These are phyloP conservation scores for Agriopis leucophaearia DNA, from an alignment of 2,888 invertebrate species.

Conservation along the genomic window DNA sequence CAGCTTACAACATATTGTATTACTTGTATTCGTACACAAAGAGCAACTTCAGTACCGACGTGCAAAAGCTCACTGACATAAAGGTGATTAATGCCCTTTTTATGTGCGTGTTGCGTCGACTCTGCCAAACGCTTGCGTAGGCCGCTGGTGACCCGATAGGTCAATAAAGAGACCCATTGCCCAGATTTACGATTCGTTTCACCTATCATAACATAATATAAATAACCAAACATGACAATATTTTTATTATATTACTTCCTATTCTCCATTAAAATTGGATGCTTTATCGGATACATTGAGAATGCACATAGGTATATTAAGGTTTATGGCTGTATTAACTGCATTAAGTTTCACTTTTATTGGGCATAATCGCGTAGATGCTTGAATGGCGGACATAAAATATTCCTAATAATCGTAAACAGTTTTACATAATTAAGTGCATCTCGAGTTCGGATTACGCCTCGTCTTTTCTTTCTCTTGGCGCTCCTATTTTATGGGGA, in stretches of 20 bases:
- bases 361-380: conserved; percentile 33
- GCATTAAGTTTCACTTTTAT: conserved; percentile 48
- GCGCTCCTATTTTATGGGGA: conserved; percentile 14
- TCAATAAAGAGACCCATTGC: conserved; percentile 43
- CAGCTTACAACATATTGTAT: background rate
- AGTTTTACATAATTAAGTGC: conserved; percentile 36
- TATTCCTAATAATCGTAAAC: conserved; percentile 36
- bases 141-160: conserved; percentile 35
- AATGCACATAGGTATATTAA: conserved; percentile 39
- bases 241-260: conserved; percentile 34
- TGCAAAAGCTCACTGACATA: conserved; percentile 16
- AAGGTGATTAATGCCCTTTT: conserved; percentile 25
- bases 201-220: conserved; percentile 42
- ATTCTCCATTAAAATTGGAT: conserved; percentile 30
- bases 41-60: conserved; percentile 14
- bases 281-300: conserved; percentile 38
- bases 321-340: conserved; percentile 44
- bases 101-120: conserved; percentile 21
- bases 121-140: conserved; percentile 27
- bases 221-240: conserved; percentile 41
- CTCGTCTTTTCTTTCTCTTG: conserved; percentile 11
- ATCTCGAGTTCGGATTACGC: conserved; percentile 26
- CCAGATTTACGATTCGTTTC: conserved; percentile 44
- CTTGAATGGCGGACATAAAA: conserved; percentile 31
- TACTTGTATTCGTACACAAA: conserved; percentile 16